These are phyloP conservation scores for Zaprionus inermis DNA, from an alignment of 1,140 invertebrate species.

Conservation along the genomic window DNA sequence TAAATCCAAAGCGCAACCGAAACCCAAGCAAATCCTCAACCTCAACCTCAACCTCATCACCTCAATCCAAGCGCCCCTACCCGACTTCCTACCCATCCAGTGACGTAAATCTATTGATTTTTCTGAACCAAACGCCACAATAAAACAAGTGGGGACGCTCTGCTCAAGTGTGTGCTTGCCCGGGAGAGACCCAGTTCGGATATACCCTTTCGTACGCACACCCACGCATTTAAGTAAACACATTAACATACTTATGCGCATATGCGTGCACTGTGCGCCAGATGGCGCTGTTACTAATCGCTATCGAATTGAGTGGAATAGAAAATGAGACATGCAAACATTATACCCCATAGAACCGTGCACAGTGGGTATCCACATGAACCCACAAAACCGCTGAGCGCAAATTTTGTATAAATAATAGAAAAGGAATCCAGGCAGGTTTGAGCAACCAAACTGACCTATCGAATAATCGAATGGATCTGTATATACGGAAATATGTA, in stretches of 20 bases:
- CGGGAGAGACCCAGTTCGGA: neutral
- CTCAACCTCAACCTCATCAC: conserved; percentile 2
- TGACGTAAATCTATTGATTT: conserved; percentile 79
- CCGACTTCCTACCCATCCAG: conserved; percentile 43
- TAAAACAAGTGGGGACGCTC: conserved; percentile 1
- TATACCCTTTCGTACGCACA: neutral
- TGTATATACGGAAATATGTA: neutral
- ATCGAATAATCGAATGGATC: too few species aligned
- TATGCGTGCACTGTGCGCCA: neutral
- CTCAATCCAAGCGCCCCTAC: neutral
- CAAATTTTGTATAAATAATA: conserved; percentile 39
- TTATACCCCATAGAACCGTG: neutral
- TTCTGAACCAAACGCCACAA: conserved; percentile 60
- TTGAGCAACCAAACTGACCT: neutral
- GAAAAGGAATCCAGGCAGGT: too few species aligned
- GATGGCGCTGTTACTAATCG: neutral
- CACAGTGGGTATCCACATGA: conserved; percentile 1
- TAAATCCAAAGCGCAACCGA: conserved; percentile 6
- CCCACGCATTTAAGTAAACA: neutral
- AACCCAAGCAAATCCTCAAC: conserved; percentile 7
- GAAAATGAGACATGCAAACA: neutral
- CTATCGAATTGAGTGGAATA: neutral
- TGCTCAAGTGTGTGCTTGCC: neutral
- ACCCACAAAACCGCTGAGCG: too few species aligned
- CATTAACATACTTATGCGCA: neutral